A percentile compares a stretch with the other conserved stretches of the same genome.
Evolutionary conservation across 2,113 vertebrate species (phyloP).

Genomic region (Pachypanchax playfairii): DNA sequence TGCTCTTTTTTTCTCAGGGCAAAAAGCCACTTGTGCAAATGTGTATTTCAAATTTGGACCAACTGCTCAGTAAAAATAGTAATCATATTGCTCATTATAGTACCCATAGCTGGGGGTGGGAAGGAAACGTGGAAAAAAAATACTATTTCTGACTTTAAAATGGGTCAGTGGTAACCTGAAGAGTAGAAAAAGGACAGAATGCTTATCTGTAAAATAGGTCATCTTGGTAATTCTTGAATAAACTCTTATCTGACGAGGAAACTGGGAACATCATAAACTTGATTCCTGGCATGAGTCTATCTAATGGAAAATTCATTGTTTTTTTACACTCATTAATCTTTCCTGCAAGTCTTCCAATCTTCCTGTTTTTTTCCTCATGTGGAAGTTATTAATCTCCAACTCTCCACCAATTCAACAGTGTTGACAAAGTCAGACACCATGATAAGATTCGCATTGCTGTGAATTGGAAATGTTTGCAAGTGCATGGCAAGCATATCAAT

Average conservation of each 20-base stretch:
- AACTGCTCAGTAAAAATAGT: conserved; percentile 30
- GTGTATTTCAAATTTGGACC: conserved; percentile 14
- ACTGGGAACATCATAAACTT: conserved; percentile 27
- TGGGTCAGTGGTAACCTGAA: conserved; percentile 49
- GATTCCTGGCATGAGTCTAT: conserved; percentile 40
- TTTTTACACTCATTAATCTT: conserved; percentile 77
- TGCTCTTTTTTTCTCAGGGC: conserved; percentile 8
- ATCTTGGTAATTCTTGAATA: conserved; percentile 48
- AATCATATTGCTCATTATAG: conserved; percentile 26
- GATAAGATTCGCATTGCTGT: conserved; percentile 79
- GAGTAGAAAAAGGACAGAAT: conserved; percentile 51
- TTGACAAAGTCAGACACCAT: conserved; percentile 76
- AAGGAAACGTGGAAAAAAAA: conserved; percentile 19
- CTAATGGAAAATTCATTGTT: conserved; percentile 72
- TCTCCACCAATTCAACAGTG: conserved; percentile 73
- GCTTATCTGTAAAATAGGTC: conserved; percentile 53
- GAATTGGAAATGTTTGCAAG: conserved; percentile 70
- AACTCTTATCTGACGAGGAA: conserved; percentile 48
- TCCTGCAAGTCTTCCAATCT: conserved; percentile 39
- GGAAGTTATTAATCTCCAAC: conserved; percentile 78
- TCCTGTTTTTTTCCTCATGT: conserved; percentile 58
- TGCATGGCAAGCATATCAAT: conserved; percentile 74
- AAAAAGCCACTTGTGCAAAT: conserved; percentile 2
- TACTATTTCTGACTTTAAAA: conserved; percentile 46
- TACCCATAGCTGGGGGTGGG: conserved; percentile 5